Base-by-base conservation (phyloP, 2,888 invertebrate genomes). In the Drosophila sordidula region DNA sequence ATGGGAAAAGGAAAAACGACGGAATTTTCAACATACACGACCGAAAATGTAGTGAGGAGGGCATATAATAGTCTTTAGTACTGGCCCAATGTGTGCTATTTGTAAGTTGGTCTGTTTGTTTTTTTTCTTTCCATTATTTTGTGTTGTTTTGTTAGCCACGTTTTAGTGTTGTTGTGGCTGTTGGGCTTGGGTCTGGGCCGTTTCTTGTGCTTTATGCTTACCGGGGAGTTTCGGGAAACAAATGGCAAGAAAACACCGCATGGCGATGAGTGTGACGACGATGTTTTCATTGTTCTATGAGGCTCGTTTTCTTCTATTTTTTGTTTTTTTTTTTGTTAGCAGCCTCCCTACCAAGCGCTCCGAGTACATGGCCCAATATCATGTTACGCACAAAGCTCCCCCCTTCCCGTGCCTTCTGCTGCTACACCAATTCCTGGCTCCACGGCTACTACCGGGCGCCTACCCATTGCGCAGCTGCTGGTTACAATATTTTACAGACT, bases 231-330 rank as follows among this genome's bases (percentile, higher is more conserved):
- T 78, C 67, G 75, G 62, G 57, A 70, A 82, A 87, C 82, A 87
- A 82, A 82, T 82, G 87, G 79, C 79, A 76, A 87, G 82, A 75
- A 81, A 81, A 83, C 88, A 81, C 88, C 88, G 88, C 82, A 87
- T 87, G 82, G 82, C 82, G 88, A 87, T 85, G 88, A 83, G 87
- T 83, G 88, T 87, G 86, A 87, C 88, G 82, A 83, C 82, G 76
- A 85, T 83, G 88, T 82, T 87, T 82, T 83, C 86, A 87, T 83
- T 83, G 86, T 87, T 87, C 82, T 85, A 68, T 87, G 73, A 81
- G 69, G 72, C 85, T 80, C 68, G 70, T 49, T 34, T 29, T 11
- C 18, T 44, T 14, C 22, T 6, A 32, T 6, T 6, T 22, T 29
- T 0, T 26, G 14, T 18, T 22, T 16, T 16, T n/a, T 41, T 36